Conservation (phyloP, 2,888 invertebrate species). For the Perizoma affinitatum region DNA sequence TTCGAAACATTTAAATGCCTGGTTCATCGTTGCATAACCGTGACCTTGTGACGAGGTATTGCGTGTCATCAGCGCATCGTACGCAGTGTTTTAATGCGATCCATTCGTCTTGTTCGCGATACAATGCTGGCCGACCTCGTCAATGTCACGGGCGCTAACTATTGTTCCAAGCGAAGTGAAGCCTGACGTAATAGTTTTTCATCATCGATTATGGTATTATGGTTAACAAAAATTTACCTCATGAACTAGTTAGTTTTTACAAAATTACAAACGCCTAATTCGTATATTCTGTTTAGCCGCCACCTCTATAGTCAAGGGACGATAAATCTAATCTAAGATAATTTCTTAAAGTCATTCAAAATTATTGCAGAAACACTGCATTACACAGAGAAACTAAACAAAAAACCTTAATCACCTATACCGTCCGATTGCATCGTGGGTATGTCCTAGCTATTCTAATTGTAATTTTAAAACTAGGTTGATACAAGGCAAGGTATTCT, state of each 20-base stretch:
- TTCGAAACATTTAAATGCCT: constrained; percentile 28
- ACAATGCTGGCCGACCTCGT: constrained; percentile 61
- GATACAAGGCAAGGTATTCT: too few species aligned
- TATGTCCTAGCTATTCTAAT: too few species aligned
- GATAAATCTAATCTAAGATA: too few species aligned
- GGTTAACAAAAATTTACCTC: constrained; percentile 19
- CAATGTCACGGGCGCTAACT: constrained; percentile 64
- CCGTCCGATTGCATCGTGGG: too few species aligned
- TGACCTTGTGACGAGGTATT: constrained; percentile 54
- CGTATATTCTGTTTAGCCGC: background rate
- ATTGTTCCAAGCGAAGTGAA: constrained; percentile 55
- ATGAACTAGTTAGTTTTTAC: too few species aligned
- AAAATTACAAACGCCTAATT: background rate
- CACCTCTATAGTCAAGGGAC: too few species aligned
- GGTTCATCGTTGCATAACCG: constrained; percentile 39
- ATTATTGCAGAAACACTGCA: too few species aligned
- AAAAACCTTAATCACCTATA: too few species aligned
- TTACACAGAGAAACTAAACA: too few species aligned
- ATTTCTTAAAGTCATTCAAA: too few species aligned
- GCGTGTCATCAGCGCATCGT: constrained; percentile 45
- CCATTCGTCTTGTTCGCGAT: constrained; percentile 52
- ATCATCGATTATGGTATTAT: constrained; percentile 41
- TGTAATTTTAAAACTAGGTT: too few species aligned
- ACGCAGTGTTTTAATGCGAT: constrained; percentile 39
- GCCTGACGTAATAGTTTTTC: constrained; percentile 49